These are phyloP conservation scores for Hoplostethus atlanticus DNA, from an alignment of 2,797 vertebrate species.

Conservation along the genomic window DNA sequence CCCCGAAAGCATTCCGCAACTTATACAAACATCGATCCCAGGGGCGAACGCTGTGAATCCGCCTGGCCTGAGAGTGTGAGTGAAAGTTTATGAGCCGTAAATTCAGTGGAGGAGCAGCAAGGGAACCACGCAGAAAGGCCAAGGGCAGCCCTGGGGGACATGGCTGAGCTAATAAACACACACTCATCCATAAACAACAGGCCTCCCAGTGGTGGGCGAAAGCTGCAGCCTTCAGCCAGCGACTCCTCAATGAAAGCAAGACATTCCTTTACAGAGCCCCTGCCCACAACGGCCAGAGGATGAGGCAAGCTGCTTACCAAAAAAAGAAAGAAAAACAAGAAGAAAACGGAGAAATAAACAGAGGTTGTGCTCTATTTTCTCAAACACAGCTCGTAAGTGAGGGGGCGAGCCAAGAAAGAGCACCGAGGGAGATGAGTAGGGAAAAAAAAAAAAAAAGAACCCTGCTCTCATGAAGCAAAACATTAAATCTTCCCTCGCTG, in stretches of 20 bases:
- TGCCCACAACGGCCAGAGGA: slow-evolving; percentile 56
- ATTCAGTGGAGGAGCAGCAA: slow-evolving; percentile 57
- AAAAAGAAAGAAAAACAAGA: slow-evolving; percentile 51
- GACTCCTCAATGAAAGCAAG: slow-evolving; percentile 61
- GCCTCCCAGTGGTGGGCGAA: slow-evolving; percentile 61
- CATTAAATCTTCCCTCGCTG: slow-evolving; percentile 80
- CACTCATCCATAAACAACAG: slow-evolving; percentile 75
- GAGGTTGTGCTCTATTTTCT: slow-evolving; percentile 61
- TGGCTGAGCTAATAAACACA: slow-evolving; percentile 75
- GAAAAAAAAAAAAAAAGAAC: slow-evolving; percentile 27
- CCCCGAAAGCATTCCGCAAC: slow-evolving; percentile 53
- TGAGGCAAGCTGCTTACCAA: slow-evolving; percentile 69
- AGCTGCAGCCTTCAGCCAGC: slow-evolving; percentile 54
- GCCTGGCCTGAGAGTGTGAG: slow-evolving; percentile 46
- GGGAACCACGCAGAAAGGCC: slow-evolving; percentile 54
- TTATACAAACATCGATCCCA: slow-evolving; percentile 58
- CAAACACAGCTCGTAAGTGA: slow-evolving; percentile 51
- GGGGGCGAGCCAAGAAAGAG: slow-evolving; percentile 54
- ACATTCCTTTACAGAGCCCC: slow-evolving; percentile 66
- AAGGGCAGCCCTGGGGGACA: slow-evolving; percentile 58
- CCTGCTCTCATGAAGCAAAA: slow-evolving; percentile 69
- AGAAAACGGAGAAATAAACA: slow-evolving; percentile 68
- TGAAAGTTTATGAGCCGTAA: slow-evolving; percentile 60
- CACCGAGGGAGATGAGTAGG: slow-evolving; percentile 45
- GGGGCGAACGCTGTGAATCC: slow-evolving; percentile 47